Evolutionary conservation across 1,140 invertebrate species (phyloP), one percentile per base, ranked within the genome.

Genomic region (Asbolus verrucosus): DNA sequence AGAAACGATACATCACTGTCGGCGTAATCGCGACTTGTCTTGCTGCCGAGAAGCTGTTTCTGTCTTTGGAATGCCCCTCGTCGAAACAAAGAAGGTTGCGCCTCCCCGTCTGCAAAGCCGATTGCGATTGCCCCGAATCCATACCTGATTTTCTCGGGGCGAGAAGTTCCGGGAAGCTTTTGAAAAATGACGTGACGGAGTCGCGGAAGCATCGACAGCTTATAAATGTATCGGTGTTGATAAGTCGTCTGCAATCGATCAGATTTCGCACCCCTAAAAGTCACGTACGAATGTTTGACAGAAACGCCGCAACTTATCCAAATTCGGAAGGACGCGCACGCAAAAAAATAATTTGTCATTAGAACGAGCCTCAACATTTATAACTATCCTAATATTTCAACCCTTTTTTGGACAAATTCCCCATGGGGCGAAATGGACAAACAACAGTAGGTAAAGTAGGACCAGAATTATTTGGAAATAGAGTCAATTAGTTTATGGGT

Each of bases 1-100:
- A 31, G 15, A 41, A 33, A 41, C 39, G 63, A 66, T 66, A 66
- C 27, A 66, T 66, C 63, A 66, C 63, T 66, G 63, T 66, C 63
- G 18, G 19, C 24, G 63, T 66, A 66, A 66, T 66, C 63, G 63
- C 16, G 36, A 50, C n/a, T 66, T 46, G 39, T 66, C 63, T 46
- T 66, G 38, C 21, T 54, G 46, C 18, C 27, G 36, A 41, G 33
- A 41, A 63, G 33, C 39, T 41, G 61, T 41, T 63, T 63, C 36
- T 36, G 5, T 38, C 19, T 41, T 41, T 41, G 61, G 18, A 41
- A 39, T 21, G 61, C 13, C 24, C 24, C 36, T 36, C 33, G 15
- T 9, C 19, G 33, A 39, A 41, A 63, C 61, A 63, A 63, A 63
- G 39, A 38, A 63, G 41, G 21, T 41, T 41, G 33, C n/a, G 18